Evolutionary conservation across 2,888 invertebrate species (phyloP).

Genomic region (Norana najaformis): DNA sequence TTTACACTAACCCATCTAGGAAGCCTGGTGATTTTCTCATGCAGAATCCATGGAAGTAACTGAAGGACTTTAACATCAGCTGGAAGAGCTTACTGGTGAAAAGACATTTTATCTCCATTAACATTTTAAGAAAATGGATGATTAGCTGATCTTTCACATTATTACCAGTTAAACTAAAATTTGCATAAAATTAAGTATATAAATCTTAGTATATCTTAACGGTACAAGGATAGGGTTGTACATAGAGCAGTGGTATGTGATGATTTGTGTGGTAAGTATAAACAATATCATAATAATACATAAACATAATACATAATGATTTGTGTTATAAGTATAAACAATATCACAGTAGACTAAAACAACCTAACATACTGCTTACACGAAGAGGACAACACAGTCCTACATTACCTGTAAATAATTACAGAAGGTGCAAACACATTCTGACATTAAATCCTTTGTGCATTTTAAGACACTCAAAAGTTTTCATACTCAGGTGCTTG

Average conservation of each 20-base stretch:
- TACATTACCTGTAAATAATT: no score
- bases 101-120: not conserved
- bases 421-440: not conserved
- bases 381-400: not conserved
- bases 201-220: not conserved
- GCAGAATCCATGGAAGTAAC: conserved; percentile 56
- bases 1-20: not conserved
- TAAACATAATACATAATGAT: no score
- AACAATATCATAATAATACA: no score
- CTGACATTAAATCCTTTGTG: not conserved
- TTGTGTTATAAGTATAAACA: not conserved
- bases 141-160: not conserved
- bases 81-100: conserved; percentile 54
- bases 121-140: not conserved
- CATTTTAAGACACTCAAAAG: not conserved
- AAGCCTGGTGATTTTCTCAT: conserved; percentile 27
- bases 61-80: conserved; percentile 53
- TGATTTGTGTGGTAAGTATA: not conserved
- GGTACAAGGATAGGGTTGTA: not conserved
- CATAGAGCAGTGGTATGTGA: not conserved
- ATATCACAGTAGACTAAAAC: not conserved
- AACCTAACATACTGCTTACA: not conserved
- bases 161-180: not conserved
- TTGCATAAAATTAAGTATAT: not conserved
- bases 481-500: not conserved